Evolutionary conservation across 2,113 vertebrate genomes (phyloP), one percentile per base, ranked within the genome.

Genomic region (Leptocoma aspasia): DNA sequence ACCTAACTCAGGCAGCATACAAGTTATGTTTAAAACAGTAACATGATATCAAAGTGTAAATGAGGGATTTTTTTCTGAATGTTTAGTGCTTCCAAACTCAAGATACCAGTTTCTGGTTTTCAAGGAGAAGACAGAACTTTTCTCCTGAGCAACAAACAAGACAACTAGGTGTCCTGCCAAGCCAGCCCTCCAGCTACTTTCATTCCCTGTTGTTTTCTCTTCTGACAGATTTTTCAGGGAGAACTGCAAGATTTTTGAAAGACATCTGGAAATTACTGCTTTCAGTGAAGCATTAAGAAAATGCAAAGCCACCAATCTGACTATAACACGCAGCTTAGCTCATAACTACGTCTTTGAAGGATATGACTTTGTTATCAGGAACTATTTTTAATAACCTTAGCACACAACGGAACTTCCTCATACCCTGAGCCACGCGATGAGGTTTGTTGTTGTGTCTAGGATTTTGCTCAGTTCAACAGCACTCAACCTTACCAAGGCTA

Each of bases 361-460:
- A 86, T 33, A 69, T 3, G n/a, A 56, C 23, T 68, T 64, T 52
- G 45, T 90, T 92, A 96, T 57, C 79, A 86, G 53, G 61, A 93
- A 26, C 76, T 82, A 44, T 37, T 94, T 72, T 41, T 83, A 94
- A 65, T 45, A 91, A 72, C 33, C 82, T 80, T 13, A 41, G 45
- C n/a, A 71, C 6, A 60, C 24, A 50, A 37, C 1, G 6, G 13
- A 39, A 94, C 94, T 94, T 97, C 96, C 93, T 94, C 85, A 75
- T 84, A 83, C 66, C 44, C 44, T 0, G 0, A 61, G 56, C 44
- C 60, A 75, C 1, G 0, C 2, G 3, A 27, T 1, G 15, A 92
- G 54, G 30, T 65, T n/a, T 3, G 1, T 4, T 69, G 52, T 9
- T 79, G 28, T 37, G 9, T 39, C 82, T 70, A 50, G 22, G 54